Percentiles rank a stretch among this genome's conserved stretches.
These are phyloP conservation scores for Onychomys leucogaster DNA, from an alignment of 2,797 vertebrate genomes.

Conservation along the genomic window DNA sequence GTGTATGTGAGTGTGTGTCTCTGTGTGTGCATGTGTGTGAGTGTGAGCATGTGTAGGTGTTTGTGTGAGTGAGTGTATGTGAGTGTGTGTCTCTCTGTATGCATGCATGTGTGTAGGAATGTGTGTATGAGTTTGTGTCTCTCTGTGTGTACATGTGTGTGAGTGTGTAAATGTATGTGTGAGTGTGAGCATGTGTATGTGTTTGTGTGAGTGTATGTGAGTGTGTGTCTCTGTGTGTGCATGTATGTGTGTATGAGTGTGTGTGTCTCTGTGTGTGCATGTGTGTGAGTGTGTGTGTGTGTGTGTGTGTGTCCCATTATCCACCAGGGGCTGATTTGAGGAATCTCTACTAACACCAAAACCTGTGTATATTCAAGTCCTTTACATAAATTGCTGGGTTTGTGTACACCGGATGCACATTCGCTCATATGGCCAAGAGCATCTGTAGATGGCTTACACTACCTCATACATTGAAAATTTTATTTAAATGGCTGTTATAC, in stretches of 20 bases:
- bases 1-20: too few species aligned
- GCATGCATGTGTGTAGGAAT: too few species aligned
- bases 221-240: too few species aligned
- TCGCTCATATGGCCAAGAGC: background rate
- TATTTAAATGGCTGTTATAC: background rate
- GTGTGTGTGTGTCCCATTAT: background rate
- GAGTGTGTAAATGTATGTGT: background rate
- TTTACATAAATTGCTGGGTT: background rate
- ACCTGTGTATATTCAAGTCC: background rate
- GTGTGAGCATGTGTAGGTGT: background rate
- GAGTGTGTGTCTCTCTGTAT: too few species aligned
- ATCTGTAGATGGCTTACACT: background rate
- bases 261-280: background rate
- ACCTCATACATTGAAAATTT: background rate
- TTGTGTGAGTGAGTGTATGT: background rate
- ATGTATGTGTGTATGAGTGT: too few species aligned
- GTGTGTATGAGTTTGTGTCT: too few species aligned
- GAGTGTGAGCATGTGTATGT: background rate
- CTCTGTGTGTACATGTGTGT: background rate
- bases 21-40: too few species aligned
- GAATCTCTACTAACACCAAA: background rate
- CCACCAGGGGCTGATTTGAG: background rate
- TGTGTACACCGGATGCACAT: too few species aligned
- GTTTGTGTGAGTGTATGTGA: background rate
- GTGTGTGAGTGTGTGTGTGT: background rate